A percentile compares a stretch with the other conserved stretches of the same genome.
phyloP scores from a whole-genome alignment of 2,797 vertebrate genomes.

The Cyclura pinguis region DNA sequence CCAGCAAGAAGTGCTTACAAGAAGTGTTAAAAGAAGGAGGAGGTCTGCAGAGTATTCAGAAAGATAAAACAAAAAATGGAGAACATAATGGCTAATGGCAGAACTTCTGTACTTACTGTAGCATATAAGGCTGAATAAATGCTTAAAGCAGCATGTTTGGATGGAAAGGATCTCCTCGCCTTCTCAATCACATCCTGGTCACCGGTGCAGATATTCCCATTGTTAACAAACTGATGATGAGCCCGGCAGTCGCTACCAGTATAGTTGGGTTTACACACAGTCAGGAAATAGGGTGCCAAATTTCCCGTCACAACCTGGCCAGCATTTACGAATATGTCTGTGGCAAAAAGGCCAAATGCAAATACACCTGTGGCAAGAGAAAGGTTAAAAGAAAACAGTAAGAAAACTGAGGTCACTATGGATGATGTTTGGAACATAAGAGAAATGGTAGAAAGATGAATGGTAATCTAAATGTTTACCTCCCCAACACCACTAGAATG shows the following conservation, averaged over 20 bases:
- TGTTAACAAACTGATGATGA: conserved; percentile 92
- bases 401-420: background rate
- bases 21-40: background rate
- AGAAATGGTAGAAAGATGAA: conserved; percentile 1
- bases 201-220: conserved; percentile 95
- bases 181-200: conserved; percentile 88
- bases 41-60: background rate
- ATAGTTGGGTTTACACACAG: conserved; percentile 97
- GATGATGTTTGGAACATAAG: background rate
- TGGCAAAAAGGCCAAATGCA: conserved; percentile 97
- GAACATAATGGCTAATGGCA: background rate
- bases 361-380: conserved; percentile 89
- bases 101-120: conserved; percentile 84
- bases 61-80: background rate
- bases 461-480: background rate
- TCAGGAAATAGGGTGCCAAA: conserved; percentile 95
- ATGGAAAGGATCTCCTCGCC: conserved; percentile 94
- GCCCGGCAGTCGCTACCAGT: conserved; percentile 89
- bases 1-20: background rate
- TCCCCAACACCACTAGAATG: background rate
- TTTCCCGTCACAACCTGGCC: conserved; percentile 97
- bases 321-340: conserved; percentile 97
- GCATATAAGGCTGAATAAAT: conserved; percentile 96
- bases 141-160: conserved; percentile 96
- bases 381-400: conserved; percentile 26